A percentile compares a stretch with the other conserved stretches of the same genome.
phyloP scores from a whole-genome alignment of 2,113 vertebrate species.

The Hucho hucho region DNA sequence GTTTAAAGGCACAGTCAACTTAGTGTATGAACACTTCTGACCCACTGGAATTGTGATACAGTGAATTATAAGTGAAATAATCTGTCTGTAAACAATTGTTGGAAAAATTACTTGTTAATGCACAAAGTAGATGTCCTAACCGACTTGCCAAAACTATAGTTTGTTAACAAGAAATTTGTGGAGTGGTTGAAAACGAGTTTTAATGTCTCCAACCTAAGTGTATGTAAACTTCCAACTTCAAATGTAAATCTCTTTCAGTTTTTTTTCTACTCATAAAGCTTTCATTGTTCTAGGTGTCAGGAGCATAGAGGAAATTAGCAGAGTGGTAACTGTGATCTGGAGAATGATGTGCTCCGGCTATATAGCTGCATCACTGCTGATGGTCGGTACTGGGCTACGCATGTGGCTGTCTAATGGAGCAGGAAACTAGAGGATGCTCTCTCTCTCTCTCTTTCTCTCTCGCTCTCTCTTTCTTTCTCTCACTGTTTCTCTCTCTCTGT shows the following conservation, averaged over 20 bases:
- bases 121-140: no score
- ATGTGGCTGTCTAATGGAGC: slow-evolving; percentile 79
- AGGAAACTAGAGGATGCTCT: slow-evolving; percentile 77
- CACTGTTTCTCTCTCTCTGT: slow-evolving; percentile 33
- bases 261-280: slow-evolving; percentile 19
- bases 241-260: background rate
- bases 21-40: no score
- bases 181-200: no score
- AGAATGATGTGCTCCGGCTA: slow-evolving; percentile 72
- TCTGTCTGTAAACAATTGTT: no score
- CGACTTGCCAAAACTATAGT: no score
- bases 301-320: slow-evolving; percentile 44
- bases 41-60: no score
- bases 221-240: no score
- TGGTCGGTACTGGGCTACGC: slow-evolving; percentile 71
- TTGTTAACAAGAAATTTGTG: no score
- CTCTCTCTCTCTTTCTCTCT: slow-evolving; percentile 61
- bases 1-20: no score
- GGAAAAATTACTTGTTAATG: no score
- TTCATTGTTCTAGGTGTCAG: slow-evolving; percentile 39
- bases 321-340: slow-evolving; percentile 67
- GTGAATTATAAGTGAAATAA: no score
- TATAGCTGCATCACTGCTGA: slow-evolving; percentile 56
- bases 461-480: slow-evolving; percentile 62
- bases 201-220: no score